phyloP scores from a whole-genome alignment of 1,140 invertebrate species.

The Tachypleus tridentatus region DNA sequence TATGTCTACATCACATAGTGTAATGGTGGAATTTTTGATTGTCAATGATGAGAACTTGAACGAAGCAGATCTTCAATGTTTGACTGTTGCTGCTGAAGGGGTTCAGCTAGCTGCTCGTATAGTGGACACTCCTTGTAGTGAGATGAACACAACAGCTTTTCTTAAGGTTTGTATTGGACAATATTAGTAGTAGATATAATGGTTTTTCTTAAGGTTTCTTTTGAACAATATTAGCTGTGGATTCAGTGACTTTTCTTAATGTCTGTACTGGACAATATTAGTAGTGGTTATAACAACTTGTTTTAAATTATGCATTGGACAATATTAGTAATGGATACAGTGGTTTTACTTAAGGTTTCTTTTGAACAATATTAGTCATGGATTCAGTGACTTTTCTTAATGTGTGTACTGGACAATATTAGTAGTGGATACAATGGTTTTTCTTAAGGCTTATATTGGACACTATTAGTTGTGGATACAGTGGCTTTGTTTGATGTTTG shows the following conservation, averaged over 20 bases:
- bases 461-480: no score
- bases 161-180: conserved; percentile 44
- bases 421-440: conserved; percentile 66
- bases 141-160: conserved; percentile 71
- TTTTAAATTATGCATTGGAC: no score
- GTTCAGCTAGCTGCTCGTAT: conserved; percentile 62
- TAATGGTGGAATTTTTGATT: conserved; percentile 49
- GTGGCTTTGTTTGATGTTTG: no score
- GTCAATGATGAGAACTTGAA: conserved; percentile 36
- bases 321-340: no score
- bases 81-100: conserved; percentile 47
- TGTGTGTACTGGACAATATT: conserved; percentile 69
- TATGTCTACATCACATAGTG: conserved; percentile 27
- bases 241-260: no score
- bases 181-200: conserved; percentile 28
- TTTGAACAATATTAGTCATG: no score
- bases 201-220: conserved; percentile 53
- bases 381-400: no score
- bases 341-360: no score
- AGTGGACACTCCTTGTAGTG: conserved; percentile 68
- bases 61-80: conserved; percentile 45
- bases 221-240: not conserved
- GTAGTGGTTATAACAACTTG: no score
- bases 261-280: no score
- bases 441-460: conserved; percentile 49